Conservation (phyloP, 1,140 invertebrate species). For the Bicyclus anynana region DNA sequence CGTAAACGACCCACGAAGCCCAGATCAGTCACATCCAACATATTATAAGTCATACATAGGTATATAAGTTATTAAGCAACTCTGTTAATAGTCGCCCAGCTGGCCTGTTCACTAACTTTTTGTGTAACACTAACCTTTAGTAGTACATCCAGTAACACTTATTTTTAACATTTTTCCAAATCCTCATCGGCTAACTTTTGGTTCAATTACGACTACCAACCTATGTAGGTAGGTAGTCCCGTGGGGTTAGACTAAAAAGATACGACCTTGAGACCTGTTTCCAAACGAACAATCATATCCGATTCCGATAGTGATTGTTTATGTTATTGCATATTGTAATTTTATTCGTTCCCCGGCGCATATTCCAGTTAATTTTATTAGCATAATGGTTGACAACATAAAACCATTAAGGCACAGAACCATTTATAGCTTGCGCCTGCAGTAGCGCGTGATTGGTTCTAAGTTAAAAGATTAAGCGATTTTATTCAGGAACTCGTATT, state of each 20-base stretch:
- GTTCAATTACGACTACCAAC: too few relatives aligned
- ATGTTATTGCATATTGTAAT: constrained; percentile 30
- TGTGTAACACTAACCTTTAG: too few relatives aligned
- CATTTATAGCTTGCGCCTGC: constrained; percentile 26
- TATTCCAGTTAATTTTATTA: constrained; percentile 38
- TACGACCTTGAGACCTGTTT: constrained; percentile 10
- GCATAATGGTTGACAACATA: constrained; percentile 38
- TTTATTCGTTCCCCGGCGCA: constrained; percentile 26
- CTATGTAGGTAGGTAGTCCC: too few relatives aligned
- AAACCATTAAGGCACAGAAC: constrained; percentile 27
- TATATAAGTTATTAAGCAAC: too few relatives aligned
- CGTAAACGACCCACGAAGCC: too few relatives aligned
- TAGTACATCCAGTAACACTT: too few relatives aligned
- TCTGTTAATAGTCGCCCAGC: too few relatives aligned
- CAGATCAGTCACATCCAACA: too few relatives aligned
- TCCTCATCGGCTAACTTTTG: too few relatives aligned
- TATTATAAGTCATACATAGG: too few relatives aligned
- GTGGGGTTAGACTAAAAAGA: background rate
- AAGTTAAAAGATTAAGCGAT: background rate
- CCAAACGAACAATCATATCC: constrained; percentile 9
- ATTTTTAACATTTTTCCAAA: too few relatives aligned
- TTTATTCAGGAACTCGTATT: background rate
- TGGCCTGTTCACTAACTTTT: too few relatives aligned
- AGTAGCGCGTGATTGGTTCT: constrained; percentile 10
- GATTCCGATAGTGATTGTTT: constrained; percentile 19